These are phyloP conservation scores for Dromaius novaehollandiae DNA, from an alignment of 2,113 vertebrate species.

Conservation along the genomic window DNA sequence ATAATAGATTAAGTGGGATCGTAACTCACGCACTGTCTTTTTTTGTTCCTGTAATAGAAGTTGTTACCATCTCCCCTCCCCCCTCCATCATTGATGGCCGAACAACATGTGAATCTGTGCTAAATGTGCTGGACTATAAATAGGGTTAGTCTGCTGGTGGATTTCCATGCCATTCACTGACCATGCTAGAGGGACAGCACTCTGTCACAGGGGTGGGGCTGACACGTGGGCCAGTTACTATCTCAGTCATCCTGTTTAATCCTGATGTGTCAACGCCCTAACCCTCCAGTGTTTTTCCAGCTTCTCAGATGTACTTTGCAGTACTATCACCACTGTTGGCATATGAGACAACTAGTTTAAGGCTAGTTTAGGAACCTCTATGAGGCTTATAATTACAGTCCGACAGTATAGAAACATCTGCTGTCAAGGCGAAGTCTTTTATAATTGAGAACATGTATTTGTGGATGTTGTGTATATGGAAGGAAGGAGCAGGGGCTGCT, in stretches of 20 bases:
- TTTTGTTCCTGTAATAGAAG: background rate
- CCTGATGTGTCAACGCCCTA: background rate
- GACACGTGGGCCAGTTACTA: background rate
- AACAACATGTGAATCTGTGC: background rate
- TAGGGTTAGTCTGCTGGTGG: background rate
- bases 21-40: background rate
- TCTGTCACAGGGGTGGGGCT: slow-evolving; percentile 5
- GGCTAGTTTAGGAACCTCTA: background rate
- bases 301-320: background rate
- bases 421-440: background rate
- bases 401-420: background rate
- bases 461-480: background rate
- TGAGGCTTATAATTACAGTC: background rate
- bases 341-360: background rate
- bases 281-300: slow-evolving; percentile 32
- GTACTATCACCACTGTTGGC: background rate
- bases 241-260: slow-evolving; percentile 34
- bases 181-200: background rate
- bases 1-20: background rate
- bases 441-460: background rate
- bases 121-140: background rate
- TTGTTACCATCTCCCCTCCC: background rate
- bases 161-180: background rate
- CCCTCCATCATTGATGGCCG: background rate
- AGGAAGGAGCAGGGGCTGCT: background rate